Base-by-base conservation (phyloP, 2,888 invertebrate genomes). In the Crocallis elinguaria region DNA sequence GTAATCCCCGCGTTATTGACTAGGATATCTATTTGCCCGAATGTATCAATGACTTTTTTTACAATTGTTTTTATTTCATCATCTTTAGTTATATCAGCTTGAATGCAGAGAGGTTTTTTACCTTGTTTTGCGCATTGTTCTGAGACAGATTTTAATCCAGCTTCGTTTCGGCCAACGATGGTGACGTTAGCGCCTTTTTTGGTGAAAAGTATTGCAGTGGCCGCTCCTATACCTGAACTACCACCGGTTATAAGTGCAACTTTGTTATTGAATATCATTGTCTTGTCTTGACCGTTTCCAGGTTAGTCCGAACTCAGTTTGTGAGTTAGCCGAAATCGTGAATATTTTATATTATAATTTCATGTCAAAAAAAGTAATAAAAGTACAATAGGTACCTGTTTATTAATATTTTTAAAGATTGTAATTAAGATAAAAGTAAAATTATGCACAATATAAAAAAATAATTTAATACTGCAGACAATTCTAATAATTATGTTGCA, bases 181-280 rank as follows among this genome's bases (percentile, higher is more conserved):
- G 63, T 64, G 0, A 80, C 71, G 1, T 52, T 36, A 0, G 77
- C 77, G 1, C 72, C 74, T 54, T 75, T 69, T 29, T 60, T 67
- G 12, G 73, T 64, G 43, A 79, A 76, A 11, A 54, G 30, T 1
- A 62, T 49, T 0, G 77, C 77, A 0, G 67, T 60, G 2, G 71
- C 68, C 0, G 75, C 80, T 1, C 80, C 80, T 3, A 80, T 77
- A 1, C 78, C 78, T 0, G 76, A 70, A 30, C 76, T 73, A 1
- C 69, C 68, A 0, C 77, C 78, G 0, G 75, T 80, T 1, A 79
- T 62, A 0, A 79, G 43, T 0, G 72, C 75, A 0, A 76, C 69
- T 67, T 76, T 60, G 9, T 52, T 52, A 11, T 19, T 32, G 9
- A 57, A 60, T 39, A 51, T 60, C 60, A 57, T 62, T 29, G n/a